phyloP scores from a whole-genome alignment of 92 coral and sea anemone genomes.

The Parazoanthus darwini region DNA sequence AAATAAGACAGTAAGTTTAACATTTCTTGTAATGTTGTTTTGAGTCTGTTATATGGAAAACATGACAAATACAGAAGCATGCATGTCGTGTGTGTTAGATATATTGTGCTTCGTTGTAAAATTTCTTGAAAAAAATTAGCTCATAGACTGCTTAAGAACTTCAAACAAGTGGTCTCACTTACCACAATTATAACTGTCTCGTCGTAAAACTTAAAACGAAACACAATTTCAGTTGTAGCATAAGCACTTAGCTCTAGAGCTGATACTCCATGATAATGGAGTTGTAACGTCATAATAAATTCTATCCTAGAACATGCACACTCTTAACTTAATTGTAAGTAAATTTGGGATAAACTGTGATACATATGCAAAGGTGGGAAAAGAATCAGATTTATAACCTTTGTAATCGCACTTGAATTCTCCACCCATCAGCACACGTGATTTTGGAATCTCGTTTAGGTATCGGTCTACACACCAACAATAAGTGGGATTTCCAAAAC shows the following conservation, averaged over 20 bases:
- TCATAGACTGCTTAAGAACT: background rate
- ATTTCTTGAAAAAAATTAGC: too few relatives aligned
- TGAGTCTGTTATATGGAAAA: too few relatives aligned
- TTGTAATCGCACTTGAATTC: slow-evolving; percentile 51
- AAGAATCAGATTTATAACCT: slow-evolving; percentile 11
- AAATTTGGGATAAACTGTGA: too few relatives aligned
- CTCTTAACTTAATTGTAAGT: too few relatives aligned
- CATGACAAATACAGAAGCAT: background rate
- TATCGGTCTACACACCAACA: slow-evolving; percentile 94
- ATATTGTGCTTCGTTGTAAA: background rate
- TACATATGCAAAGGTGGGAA: background rate
- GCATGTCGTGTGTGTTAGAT: background rate
- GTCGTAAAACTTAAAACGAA: background rate
- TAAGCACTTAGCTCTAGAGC: too few relatives aligned
- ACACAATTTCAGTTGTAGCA: too few relatives aligned
- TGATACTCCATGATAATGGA: too few relatives aligned
- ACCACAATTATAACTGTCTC: background rate
- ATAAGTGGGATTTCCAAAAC: slow-evolving; percentile 41
- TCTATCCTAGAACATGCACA: too few relatives aligned
- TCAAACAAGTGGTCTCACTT: background rate
- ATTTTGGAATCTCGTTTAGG: slow-evolving; percentile 71
- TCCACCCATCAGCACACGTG: slow-evolving; percentile 46
- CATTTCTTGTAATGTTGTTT: too few relatives aligned
- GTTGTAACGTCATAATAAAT: too few relatives aligned
- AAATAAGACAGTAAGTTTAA: too few relatives aligned